These are phyloP conservation scores for Ctenicera cuprea DNA, from an alignment of 2,888 invertebrate species.

Conservation along the genomic window DNA sequence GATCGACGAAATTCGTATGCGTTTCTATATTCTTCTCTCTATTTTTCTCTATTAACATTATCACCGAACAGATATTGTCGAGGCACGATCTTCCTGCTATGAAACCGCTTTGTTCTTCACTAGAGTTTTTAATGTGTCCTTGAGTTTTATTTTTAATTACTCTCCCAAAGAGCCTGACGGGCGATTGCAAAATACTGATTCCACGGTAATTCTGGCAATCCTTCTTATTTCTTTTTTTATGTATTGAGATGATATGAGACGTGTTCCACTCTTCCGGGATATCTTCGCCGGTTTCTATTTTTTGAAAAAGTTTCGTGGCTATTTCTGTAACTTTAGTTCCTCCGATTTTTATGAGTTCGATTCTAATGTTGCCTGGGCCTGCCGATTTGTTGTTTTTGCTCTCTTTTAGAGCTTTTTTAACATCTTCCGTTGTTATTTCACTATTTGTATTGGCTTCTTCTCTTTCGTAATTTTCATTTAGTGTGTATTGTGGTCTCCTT, in stretches of 20 bases:
- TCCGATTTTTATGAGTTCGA: not conserved
- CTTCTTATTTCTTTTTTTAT: not conserved
- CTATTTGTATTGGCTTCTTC: slow-evolving; percentile 13
- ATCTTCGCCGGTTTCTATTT: slow-evolving; percentile 1
- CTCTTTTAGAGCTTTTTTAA: slow-evolving; percentile 18
- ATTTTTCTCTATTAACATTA: slow-evolving; percentile 13
- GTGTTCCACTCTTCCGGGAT: slow-evolving; percentile 3
- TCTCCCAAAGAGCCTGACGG: slow-evolving; percentile 11
- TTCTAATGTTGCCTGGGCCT: slow-evolving; percentile 1
- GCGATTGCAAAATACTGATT: slow-evolving; percentile 2
- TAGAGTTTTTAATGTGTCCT: not conserved
- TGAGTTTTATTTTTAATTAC: slow-evolving; percentile 21
- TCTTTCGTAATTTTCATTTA: not conserved
- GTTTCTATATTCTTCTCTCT: slow-evolving; percentile 7
- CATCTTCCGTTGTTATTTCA: slow-evolving; percentile 10
- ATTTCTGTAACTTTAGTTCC: not conserved
- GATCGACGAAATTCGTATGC: not conserved
- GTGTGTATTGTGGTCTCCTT: slow-evolving; percentile 5
- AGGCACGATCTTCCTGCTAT: slow-evolving; percentile 6
- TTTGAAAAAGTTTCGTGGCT: slow-evolving; percentile 10
- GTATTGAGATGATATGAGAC: slow-evolving; percentile 4
- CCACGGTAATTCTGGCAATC: slow-evolving; percentile 5
- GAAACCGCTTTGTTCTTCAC: slow-evolving; percentile 13
- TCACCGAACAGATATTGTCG: slow-evolving; percentile 1
- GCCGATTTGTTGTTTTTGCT: slow-evolving; percentile 16